These are phyloP conservation scores for Caenorhabditis drosophilae DNA, from an alignment of 2,888 invertebrate genomes.

Conservation along the genomic window DNA sequence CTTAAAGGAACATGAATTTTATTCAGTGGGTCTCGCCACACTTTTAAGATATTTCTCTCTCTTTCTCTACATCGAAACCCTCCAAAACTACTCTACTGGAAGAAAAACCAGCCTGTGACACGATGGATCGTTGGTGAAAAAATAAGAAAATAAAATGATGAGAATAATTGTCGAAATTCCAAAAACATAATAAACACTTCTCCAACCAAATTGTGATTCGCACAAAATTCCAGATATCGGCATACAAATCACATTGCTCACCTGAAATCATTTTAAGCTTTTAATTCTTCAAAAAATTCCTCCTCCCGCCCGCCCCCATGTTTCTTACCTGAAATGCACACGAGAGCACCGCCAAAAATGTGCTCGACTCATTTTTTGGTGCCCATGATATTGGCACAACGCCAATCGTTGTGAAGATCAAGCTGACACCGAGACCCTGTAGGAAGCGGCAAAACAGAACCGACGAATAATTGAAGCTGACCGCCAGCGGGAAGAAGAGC, in stretches of 20 bases:
- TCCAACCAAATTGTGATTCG: conserved; percentile 36
- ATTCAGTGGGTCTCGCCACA: too few relatives aligned
- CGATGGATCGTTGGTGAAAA: conserved; percentile 6
- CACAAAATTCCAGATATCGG: conserved; percentile 40
- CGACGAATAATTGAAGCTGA: conserved; percentile 4
- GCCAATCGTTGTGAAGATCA: conserved; percentile 29
- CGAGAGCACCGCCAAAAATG: conserved; percentile 35
- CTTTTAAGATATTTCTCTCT: too few relatives aligned
- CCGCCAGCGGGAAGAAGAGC: conserved; percentile 16
- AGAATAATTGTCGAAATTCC: conserved; percentile 18
- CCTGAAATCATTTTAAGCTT: conserved; percentile 8
- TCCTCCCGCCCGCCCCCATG: background rate
- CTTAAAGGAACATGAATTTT: too few relatives aligned
- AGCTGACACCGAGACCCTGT: conserved; percentile 26
- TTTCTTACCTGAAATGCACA: conserved; percentile 10
- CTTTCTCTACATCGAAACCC: too few relatives aligned
- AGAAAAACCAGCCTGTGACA: too few relatives aligned
- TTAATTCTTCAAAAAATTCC: background rate
- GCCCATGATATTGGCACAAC: conserved; percentile 30
- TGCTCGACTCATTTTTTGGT: conserved; percentile 15
- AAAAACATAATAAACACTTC: conserved; percentile 31
- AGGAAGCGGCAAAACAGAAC: conserved; percentile 22
- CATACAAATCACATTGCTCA: conserved; percentile 38
- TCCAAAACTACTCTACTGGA: too few relatives aligned
- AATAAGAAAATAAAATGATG: conserved; percentile 18